Conservation (phyloP, 2,113 vertebrate genomes). For the Formicarius rufipectus region DNA sequence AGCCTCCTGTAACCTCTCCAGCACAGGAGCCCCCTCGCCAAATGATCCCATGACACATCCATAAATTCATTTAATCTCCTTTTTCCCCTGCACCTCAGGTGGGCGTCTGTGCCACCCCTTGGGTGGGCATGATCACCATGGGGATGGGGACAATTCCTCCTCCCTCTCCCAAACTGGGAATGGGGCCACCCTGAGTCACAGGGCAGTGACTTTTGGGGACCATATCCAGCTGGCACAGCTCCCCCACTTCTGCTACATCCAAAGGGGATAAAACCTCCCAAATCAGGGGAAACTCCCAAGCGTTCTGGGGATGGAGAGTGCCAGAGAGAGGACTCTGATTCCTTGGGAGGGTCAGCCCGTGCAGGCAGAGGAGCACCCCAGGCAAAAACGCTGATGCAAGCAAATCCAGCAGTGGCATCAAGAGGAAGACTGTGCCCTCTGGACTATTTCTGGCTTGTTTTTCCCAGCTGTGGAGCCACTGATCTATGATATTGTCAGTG, state of each 20-base stretch:
- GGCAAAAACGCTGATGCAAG: background rate
- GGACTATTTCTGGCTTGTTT: constrained; percentile 43
- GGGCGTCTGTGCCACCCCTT: rapidly evolving
- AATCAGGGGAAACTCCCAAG: background rate
- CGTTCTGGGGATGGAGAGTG: background rate
- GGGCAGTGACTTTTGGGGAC: background rate
- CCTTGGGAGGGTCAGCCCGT: background rate
- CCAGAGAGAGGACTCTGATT: background rate
- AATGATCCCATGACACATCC: background rate
- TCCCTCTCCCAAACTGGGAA: too few species aligned
- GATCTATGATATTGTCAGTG: constrained; percentile 40
- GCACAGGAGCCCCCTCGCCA: background rate
- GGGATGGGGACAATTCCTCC: background rate
- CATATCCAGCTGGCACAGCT: rapidly evolving
- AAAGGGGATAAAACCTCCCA: background rate
- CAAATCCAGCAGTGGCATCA: rapidly evolving
- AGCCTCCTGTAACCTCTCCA: background rate
- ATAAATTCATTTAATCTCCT: background rate
- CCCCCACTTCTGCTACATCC: too few species aligned
- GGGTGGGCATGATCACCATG: rapidly evolving
- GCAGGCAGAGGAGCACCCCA: background rate
- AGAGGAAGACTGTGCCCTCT: background rate
- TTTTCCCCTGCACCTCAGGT: background rate
- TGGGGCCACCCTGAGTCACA: background rate
- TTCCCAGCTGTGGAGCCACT: constrained; percentile 13